Base-by-base conservation (phyloP, 2,888 invertebrate genomes). In the Nomada fucata region DNA sequence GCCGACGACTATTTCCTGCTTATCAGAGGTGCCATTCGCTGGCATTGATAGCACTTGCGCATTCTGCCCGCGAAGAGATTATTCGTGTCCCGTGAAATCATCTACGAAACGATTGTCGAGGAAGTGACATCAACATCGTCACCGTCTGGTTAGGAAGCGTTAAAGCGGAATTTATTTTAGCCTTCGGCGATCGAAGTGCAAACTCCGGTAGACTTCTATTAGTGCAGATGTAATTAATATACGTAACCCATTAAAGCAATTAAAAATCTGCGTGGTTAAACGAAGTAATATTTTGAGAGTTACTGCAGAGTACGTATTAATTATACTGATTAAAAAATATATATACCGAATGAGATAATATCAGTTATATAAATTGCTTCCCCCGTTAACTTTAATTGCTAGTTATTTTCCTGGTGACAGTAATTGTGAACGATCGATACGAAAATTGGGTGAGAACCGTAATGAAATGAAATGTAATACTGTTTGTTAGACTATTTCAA, bases 1-100 rank as follows among this genome's bases (percentile, higher is more conserved):
- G 52, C 79, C 85, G 76, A 69, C 79, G 73, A 87, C 81, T 79
- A 76, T 77, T 81, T 84, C 85, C 89, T 84, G 88, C 87, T 91
- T 89, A 89, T 89, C 90, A 77, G 77, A 72, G 79, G 76, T 77
- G 83, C 81, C 89, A 85, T 85, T 85, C 89, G 79, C 77, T 77
- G 82, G 59, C 76, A 83, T 81, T 85, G 87, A 88, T 88, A 86
- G 70, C 83, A 71, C 81, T 71, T 68, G 42, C 64, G 61, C 55
- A 26, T 55, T 42, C 69, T 36, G 60, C 55, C 50, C 82, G 29
- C 52, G 53, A 67, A 83, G 80, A 85, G 63, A 72, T 83, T 84
- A 87, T 86, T 86, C 83, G 84, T 78, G 79, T 77, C 72, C 77
- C 75, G 73, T 76, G 84, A 65, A 79, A 64, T 78, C 69, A 75